Base-by-base conservation (phyloP, 1,140 invertebrate genomes). In the Bombus breviceps region DNA sequence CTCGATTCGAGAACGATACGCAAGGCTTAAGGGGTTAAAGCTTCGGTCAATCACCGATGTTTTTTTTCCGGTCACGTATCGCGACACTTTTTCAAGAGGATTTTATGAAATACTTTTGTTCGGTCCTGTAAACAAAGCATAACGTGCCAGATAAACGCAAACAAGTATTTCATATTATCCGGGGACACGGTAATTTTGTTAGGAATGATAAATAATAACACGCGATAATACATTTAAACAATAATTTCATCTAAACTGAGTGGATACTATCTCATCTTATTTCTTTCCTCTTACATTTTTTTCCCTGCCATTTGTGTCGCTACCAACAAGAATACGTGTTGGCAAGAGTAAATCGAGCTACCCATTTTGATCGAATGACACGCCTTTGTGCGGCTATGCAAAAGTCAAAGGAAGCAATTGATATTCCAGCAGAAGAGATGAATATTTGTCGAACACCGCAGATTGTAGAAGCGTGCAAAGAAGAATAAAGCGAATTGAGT, bases 91-190 rank as follows among this genome's bases (percentile, higher is more conserved):
- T 66, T 78, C 25, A 78, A 78, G 10, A 32, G 9, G 39, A 15
- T 64, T 64, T 13, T 43, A 32, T 64, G 59, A 78, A 78, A 78
- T 64, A 43, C 22, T 78, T 66, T 43, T n/a, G 59, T 43, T 39
- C 39, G 18, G 8, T 15, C 10, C 0, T 15, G 77, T 47, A 79
- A 79, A 79, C 59, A 79, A 43, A 64, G 10, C 59, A n/a, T 37
- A 57, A 41, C 28, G 15, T 18, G 28, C 1, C 37, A 64, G 59
- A 78, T 78, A 64, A 78, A 78, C 2, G 59, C 59, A 43, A 64
- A 64, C 59, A 78, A 43, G 59, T 64, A 43, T 78, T 64, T 66
- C 39, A 25, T 32, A 43, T 41, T 78, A 78, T 43, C 18, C 39
- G 34, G 28, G 3, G 37, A 71, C 32, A 32, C 39, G 59, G 39